Conservation (phyloP, 2,888 invertebrate species). For the Pachymerium ferrugineum region DNA sequence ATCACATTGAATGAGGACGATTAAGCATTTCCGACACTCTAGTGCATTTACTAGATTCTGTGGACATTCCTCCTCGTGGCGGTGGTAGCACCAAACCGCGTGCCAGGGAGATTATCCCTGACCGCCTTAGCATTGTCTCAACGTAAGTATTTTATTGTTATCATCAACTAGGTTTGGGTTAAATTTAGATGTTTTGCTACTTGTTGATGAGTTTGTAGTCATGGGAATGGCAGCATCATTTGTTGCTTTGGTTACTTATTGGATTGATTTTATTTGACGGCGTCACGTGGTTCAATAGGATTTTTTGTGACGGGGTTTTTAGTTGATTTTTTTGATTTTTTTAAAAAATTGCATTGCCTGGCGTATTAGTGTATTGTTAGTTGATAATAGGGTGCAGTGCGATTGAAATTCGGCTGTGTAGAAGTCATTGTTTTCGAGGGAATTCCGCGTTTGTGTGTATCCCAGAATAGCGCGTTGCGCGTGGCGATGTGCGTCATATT, state of each 20-base stretch:
- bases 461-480: slow-evolving; percentile 1
- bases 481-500: slow-evolving; percentile 3
- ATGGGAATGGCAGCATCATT: neutral
- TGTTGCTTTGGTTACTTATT: neutral
- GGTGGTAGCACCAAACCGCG: neutral
- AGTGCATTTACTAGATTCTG: neutral
- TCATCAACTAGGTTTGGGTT: no score
- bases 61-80: slow-evolving; percentile 7
- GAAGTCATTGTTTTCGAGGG: neutral
- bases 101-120: neutral
- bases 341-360: neutral
- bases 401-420: neutral
- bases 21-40: neutral
- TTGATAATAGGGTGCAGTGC: neutral
- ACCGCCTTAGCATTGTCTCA: slow-evolving; percentile 3
- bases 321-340: neutral
- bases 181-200: neutral
- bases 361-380: neutral
- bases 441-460: neutral
- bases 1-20: neutral
- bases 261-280: neutral
- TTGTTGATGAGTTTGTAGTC: neutral
- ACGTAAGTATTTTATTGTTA: neutral
- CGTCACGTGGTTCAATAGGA: neutral
- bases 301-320: neutral